These are phyloP conservation scores for Thereva nobilitata DNA, from an alignment of 2,888 invertebrate species.

Conservation along the genomic window DNA sequence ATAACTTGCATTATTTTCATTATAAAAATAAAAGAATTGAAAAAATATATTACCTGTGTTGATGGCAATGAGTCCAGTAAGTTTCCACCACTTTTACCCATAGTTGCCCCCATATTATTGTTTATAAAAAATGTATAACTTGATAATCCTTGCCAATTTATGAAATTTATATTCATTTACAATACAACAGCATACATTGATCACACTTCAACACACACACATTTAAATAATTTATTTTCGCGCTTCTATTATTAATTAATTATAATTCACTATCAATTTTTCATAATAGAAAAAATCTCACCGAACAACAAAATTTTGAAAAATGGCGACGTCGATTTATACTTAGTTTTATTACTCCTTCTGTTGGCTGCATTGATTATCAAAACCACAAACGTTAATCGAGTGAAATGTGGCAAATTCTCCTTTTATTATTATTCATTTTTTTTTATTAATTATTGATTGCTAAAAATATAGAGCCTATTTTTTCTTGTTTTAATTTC, in stretches of 20 bases:
- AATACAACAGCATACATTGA: neutral
- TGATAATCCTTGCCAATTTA: neutral
- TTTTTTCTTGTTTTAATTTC: neutral
- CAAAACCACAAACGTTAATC: neutral
- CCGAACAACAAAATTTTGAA: too few relatives aligned
- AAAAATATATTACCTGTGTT: slow-evolving; percentile 41
- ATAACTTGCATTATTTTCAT: too few relatives aligned
- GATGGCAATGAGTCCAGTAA: slow-evolving; percentile 56
- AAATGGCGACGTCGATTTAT: too few relatives aligned
- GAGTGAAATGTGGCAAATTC: neutral
- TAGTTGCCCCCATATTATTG: slow-evolving; percentile 55
- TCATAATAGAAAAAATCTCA: too few relatives aligned
- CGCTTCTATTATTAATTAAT: too few relatives aligned
- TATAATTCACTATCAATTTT: too few relatives aligned
- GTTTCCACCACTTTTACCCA: slow-evolving; percentile 56
- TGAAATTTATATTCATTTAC: neutral
- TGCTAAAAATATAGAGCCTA: too few relatives aligned
- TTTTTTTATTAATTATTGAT: slow-evolving; percentile 4
- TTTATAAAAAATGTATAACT: neutral
- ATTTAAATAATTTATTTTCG: too few relatives aligned
- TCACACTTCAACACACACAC: too few relatives aligned
- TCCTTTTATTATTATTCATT: neutral
- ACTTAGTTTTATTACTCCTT: too few relatives aligned
- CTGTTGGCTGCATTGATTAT: too few relatives aligned
- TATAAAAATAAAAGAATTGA: too few relatives aligned